These are phyloP conservation scores for Melanophora roralis DNA, from an alignment of 2,888 invertebrate species.

Conservation along the genomic window DNA sequence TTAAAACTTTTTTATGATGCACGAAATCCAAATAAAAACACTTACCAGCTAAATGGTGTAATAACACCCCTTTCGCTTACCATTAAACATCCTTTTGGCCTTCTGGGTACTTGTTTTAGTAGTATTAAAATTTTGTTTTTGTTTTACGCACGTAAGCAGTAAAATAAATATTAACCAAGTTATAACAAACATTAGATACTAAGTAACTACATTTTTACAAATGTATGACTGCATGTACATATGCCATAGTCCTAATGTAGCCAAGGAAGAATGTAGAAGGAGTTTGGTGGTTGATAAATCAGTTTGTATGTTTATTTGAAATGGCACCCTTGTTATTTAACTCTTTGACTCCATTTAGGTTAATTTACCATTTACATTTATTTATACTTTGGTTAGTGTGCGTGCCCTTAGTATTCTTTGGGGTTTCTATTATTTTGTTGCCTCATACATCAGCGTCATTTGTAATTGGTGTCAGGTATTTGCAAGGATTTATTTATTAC, in stretches of 20 bases:
- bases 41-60: slow-evolving; percentile 16
- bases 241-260: neutral
- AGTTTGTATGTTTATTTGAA: slow-evolving; percentile 25
- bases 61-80: slow-evolving; percentile 9
- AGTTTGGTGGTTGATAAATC: neutral
- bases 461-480: slow-evolving; percentile 60
- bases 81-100: neutral
- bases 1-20: slow-evolving; percentile 45
- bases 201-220: neutral
- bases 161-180: slow-evolving; percentile 51
- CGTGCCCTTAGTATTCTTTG: neutral
- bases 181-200: slow-evolving; percentile 50
- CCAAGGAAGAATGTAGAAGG: neutral
- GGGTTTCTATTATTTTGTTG: slow-evolving; percentile 32
- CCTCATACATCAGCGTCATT: slow-evolving; percentile 57
- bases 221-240: neutral
- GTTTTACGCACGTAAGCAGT: slow-evolving; percentile 56
- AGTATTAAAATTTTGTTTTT: neutral
- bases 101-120: neutral
- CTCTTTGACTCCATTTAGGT: slow-evolving; percentile 62
- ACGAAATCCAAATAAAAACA: slow-evolving; percentile 31
- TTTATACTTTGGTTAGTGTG: slow-evolving; percentile 30
- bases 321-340: slow-evolving; percentile 57
- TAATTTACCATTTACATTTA: slow-evolving; percentile 58
- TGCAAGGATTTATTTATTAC: slow-evolving; percentile 55